Evolutionary conservation across 2,113 vertebrate genomes (phyloP).

Genomic region (Tyto alba): DNA sequence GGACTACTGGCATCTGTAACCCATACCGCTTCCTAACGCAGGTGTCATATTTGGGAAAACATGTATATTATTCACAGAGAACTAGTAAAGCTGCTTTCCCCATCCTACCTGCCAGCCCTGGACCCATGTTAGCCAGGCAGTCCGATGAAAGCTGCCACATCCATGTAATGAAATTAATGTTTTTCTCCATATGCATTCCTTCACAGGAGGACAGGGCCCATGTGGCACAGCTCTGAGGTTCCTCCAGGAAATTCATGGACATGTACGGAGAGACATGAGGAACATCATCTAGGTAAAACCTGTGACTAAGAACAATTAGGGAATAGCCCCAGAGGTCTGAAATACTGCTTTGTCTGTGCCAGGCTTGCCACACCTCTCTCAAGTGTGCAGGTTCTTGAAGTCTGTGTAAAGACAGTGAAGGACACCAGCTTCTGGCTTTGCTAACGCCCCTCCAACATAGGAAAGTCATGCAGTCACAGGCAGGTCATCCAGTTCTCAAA

Average conservation of each 20-base stretch:
- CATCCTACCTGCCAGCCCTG: neutral
- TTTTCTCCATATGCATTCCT: neutral
- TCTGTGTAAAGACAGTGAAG: neutral
- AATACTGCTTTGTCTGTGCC: neutral
- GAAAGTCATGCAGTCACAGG: neutral
- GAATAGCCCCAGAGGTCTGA: neutral
- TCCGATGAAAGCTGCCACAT: neutral
- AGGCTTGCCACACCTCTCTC: neutral
- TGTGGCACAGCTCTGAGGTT: neutral
- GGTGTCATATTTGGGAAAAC: neutral
- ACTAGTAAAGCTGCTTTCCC: neutral
- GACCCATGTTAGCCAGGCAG: neutral
- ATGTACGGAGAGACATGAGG: neutral
- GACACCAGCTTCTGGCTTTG: neutral
- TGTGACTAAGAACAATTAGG: neutral
- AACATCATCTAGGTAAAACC: neutral
- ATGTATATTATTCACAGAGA: neutral
- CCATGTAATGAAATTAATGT: neutral
- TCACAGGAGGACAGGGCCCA: neutral
- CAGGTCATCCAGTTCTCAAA: neutral
- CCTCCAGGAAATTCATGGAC: neutral
- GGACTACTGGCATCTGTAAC: neutral
- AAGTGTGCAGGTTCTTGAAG: neutral
- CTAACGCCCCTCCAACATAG: neutral
- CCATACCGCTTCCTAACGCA: fast-evolving